Percentiles rank a stretch among this genome's conserved stretches.
Evolutionary conservation across 2,888 invertebrate species (phyloP).

Genomic region (Chymomyza caudatula): DNA sequence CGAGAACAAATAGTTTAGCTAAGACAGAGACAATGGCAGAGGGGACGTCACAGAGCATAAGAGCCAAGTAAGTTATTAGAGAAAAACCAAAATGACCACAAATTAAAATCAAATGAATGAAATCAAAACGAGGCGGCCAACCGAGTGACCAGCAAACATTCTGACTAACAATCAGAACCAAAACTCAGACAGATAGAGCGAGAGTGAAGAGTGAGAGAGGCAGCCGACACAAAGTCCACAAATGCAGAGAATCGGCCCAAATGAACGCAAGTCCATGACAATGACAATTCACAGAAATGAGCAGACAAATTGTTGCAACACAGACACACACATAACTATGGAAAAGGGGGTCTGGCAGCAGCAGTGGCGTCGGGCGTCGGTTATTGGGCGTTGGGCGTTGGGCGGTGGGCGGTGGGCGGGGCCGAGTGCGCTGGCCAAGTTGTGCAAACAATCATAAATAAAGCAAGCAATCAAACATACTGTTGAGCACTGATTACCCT

Average conservation of each 20-base stretch:
- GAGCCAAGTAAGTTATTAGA: neutral
- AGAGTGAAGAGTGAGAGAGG: constrained; percentile 15
- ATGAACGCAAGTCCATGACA: neutral
- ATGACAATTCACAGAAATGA: constrained; percentile 9
- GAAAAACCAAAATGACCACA: neutral
- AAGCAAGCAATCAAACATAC: constrained; percentile 51
- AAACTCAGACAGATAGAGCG: constrained; percentile 1
- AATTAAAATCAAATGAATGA: neutral
- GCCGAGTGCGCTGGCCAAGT: constrained; percentile 13
- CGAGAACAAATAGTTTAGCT: too few species aligned
- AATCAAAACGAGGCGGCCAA: neutral
- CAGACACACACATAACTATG: neutral
- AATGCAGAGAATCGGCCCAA: neutral
- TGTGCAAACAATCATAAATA: constrained; percentile 47
- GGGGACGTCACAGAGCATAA: too few species aligned
- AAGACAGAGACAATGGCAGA: too few species aligned
- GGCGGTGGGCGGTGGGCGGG: neutral
- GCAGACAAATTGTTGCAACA: neutral
- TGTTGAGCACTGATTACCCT: constrained; percentile 49
- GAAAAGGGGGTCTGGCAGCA: neutral
- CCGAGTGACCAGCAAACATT: neutral
- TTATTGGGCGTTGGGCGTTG: neutral
- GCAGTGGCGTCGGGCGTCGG: neutral
- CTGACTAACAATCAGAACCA: constrained; percentile 12
- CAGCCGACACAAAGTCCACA: constrained; percentile 4